These are phyloP conservation scores for Ceriagrion tenellum DNA, from an alignment of 2,888 invertebrate species.

Conservation along the genomic window DNA sequence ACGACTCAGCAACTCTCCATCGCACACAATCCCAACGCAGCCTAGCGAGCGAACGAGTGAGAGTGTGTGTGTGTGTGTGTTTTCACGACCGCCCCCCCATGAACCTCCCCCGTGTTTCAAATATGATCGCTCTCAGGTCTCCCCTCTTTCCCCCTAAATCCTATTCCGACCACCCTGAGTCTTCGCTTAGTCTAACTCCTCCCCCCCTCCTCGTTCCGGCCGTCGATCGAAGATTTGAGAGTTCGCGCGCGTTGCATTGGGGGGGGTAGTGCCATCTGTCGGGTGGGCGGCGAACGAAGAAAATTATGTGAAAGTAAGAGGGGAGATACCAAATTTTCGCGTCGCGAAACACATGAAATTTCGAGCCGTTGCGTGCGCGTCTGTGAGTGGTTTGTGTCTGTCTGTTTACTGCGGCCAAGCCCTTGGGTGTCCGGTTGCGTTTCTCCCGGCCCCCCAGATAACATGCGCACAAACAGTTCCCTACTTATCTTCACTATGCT, in stretches of 20 bases:
- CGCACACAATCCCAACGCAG: background rate
- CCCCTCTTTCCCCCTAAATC: background rate
- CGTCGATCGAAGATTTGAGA: slow-evolving; percentile 26
- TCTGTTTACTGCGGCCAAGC: background rate
- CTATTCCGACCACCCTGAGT: background rate
- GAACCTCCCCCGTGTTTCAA: background rate
- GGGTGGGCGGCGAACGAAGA: background rate
- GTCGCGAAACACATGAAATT: background rate
- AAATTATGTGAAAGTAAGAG: background rate
- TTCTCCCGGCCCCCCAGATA: background rate
- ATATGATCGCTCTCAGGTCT: background rate
- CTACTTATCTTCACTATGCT: too few species aligned
- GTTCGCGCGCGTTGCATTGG: background rate
- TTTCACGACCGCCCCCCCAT: background rate
- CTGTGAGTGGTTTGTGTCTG: background rate
- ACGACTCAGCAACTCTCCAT: background rate
- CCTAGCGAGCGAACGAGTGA: too few species aligned
- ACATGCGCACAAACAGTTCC: too few species aligned
- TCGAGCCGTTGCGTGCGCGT: background rate
- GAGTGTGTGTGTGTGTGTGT: background rate
- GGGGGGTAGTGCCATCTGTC: slow-evolving; percentile 31
- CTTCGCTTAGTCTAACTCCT: background rate
- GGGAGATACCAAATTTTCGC: background rate
- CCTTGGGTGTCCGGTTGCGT: background rate
- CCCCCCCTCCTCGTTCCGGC: background rate